phyloP scores from a whole-genome alignment of 2,888 invertebrate genomes.

The Heteromyza rotundicornis region DNA sequence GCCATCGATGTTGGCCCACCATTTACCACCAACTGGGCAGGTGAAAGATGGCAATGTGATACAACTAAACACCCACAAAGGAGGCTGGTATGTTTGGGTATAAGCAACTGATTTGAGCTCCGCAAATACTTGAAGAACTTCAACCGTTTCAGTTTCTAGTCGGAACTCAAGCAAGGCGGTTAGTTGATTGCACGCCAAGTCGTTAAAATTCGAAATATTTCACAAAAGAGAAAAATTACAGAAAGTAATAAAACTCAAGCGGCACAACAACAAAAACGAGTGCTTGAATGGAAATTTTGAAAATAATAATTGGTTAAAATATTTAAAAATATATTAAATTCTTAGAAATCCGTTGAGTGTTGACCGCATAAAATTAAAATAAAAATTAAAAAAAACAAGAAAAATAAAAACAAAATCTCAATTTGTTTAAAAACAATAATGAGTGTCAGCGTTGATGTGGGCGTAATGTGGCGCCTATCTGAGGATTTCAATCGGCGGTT shows the following conservation, averaged over 20 bases:
- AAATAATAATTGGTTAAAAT: background rate
- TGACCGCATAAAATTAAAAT: slow-evolving; percentile 10
- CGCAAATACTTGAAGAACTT: slow-evolving; percentile 14
- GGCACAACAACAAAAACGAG: background rate
- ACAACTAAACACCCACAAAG: background rate
- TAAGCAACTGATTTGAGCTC: background rate
- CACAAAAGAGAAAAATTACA: slow-evolving; percentile 14
- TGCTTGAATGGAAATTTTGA: background rate
- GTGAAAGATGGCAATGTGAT: slow-evolving; percentile 34
- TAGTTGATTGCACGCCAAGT: too few relatives aligned
- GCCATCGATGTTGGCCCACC: slow-evolving; percentile 31
- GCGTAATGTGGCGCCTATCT: slow-evolving; percentile 64
- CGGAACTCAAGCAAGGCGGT: slow-evolving; percentile 36
- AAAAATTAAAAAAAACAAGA: slow-evolving; percentile 18
- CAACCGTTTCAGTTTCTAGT: slow-evolving; percentile 40
- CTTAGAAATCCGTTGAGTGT: background rate
- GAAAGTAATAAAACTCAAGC: background rate
- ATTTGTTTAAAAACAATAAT: slow-evolving; percentile 34
- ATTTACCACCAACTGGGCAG: slow-evolving; percentile 54
- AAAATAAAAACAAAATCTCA: too few relatives aligned
- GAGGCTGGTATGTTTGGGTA: background rate
- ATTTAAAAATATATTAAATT: slow-evolving; percentile 2
- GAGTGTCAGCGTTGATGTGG: slow-evolving; percentile 63
- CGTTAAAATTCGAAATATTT: too few relatives aligned
- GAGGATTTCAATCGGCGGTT: slow-evolving; percentile 63